These are phyloP conservation scores for Scalopus aquaticus DNA, from an alignment of 2,113 vertebrate species.

Conservation along the genomic window DNA sequence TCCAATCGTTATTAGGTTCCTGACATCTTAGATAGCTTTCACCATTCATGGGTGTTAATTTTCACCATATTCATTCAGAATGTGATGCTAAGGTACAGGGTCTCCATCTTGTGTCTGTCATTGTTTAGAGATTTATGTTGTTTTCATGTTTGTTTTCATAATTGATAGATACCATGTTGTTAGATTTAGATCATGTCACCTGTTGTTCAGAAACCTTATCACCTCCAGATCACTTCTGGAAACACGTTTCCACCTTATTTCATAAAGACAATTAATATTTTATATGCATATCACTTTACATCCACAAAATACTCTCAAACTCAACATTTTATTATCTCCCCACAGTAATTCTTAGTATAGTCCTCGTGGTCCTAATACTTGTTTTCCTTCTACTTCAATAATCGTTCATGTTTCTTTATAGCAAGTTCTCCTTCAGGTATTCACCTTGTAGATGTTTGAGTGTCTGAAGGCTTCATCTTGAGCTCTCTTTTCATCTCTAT, in stretches of 20 bases:
- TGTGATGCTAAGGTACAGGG: background rate
- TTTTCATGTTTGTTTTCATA: background rate
- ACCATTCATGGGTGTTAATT: background rate
- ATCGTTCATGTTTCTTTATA: background rate
- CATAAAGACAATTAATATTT: background rate
- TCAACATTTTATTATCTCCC: background rate
- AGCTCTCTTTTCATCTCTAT: background rate
- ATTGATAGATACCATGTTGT: background rate
- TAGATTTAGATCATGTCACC: background rate
- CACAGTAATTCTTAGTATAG: background rate
- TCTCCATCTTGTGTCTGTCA: background rate
- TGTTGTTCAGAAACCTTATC: background rate
- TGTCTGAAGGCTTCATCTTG: background rate
- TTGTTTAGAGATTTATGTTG: background rate
- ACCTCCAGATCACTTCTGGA: background rate
- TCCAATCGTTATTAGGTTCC: background rate
- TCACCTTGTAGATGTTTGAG: background rate
- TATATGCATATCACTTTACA: background rate
- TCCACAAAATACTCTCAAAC: background rate
- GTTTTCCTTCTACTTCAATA: background rate
- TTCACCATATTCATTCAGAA: background rate
- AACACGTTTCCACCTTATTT: background rate
- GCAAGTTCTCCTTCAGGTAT: background rate
- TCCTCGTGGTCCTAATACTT: rapidly evolving
- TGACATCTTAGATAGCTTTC: background rate